Base-by-base conservation (phyloP, 2,113 vertebrate species). In the Aptenodytes patagonicus region DNA sequence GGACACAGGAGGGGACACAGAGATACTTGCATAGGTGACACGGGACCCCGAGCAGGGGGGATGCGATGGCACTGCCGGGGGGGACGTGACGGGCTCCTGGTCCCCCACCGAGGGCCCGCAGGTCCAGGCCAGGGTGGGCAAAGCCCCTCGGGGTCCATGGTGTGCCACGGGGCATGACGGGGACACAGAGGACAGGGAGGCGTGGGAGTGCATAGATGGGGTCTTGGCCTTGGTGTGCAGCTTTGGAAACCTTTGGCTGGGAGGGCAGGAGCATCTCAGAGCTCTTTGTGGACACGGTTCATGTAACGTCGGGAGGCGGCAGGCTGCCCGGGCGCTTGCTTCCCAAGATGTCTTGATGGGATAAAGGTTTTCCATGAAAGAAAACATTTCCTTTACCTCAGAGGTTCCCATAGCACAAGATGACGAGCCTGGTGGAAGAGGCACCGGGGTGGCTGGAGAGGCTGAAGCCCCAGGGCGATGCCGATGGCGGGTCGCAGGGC, bases 231-330 rank as follows among this genome's bases (percentile, higher is more conserved):
- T 78, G 78, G 84, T 5, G 20, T 68, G 93, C 89, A 87, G 93
- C 95, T 95, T 77, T 83, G 91, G 94, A 90, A 95, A 92, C 91
- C 95, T 96, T 92, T 91, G 89, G 86, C 72, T 89, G 73, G 93
- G 77, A 42, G 4, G 65, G 62, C 65, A 38, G 87, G 81, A 94
- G 84, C 81, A 42, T 34, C 92, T 83, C 1, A 1, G 83, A 89
- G 83, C 76, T 55, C 82, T 65, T 32, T 6, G 5, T 15, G 65
- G 70, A 42, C 60, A 24, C 2, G 0, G 87, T 9, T 64, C 31
- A 2, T 0, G 36, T 13, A 68, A 9, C 0, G 8, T 58, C 29
- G 3, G 76, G 84, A 87, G 77, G 78, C 4, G 2, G 13, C 21
- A 29, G n/a, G 32, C 49, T 58, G 92, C 54, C 55, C 0, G 0